Evolutionary conservation across 1,140 invertebrate genomes (phyloP), one percentile per base, ranked within the genome.

Genomic region (Adoxophyes honmai): DNA sequence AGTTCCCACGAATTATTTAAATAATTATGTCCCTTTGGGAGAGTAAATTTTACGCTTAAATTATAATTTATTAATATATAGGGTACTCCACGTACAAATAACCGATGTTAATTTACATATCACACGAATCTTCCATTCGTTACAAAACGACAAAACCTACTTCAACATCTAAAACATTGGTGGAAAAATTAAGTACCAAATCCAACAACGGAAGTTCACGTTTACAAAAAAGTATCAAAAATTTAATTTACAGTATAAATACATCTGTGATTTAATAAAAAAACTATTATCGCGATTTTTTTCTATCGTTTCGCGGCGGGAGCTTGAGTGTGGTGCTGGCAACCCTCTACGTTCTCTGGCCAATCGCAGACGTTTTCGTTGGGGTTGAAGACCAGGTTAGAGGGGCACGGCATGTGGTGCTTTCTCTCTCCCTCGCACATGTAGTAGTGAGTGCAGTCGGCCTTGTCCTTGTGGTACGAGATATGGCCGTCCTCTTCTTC

Each of bases 371-470:
- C 96, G 73, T 97, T 98, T 75, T 98, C 95, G 73, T 97, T 95
- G 1, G 93, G 93, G 88, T 98, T 98, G 89, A 98, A 98, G 0
- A 98, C 97, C 18, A 98, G 91, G 82, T 98, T 96, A n/a, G 93
- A 92, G 0, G 97, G 97, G 81, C 96, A 98, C n/a, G 96, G 96
- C 96, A 98, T 98, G 89, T 98, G 97, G 82, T 98, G 96, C 75
- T 97, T 96, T n/a, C 96, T 90, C 79, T 96, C 96, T 7, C 97
- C 97, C 90, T 98, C 96, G 77, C 97, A 98, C 96, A 98, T 98
- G 88, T 96, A 98, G 81, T 98, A 98, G 90, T 94, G 95, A 16
- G 95, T 96, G 84, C 97, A 98, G 78, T 98, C 96, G 11, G 93
- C 93, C 81, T 96, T 96, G 79, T 98, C 97, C 5, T 93, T 91